A percentile compares a stretch with the other conserved stretches of the same genome.
phyloP scores from a whole-genome alignment of 1,140 invertebrate genomes.

The Solen grandis region DNA sequence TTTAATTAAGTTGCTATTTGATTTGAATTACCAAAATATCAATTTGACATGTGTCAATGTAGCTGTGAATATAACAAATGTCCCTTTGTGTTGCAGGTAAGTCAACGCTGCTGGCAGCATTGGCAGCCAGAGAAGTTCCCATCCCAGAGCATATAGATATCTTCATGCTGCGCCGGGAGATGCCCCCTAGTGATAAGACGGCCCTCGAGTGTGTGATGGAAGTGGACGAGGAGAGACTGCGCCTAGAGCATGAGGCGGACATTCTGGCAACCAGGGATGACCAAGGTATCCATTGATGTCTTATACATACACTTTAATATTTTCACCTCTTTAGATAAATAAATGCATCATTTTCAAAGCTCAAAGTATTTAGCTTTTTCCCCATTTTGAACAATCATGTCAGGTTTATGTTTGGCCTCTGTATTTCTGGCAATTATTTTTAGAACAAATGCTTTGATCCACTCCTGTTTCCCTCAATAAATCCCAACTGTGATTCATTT shows the following conservation, averaged over 20 bases:
- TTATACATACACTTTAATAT: constrained; percentile 13
- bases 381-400: too few relatives aligned
- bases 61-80: too few relatives aligned
- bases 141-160: constrained; percentile 99
- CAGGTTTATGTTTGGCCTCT: too few relatives aligned
- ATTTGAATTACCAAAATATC: too few relatives aligned
- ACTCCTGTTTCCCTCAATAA: too few relatives aligned
- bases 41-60: too few relatives aligned
- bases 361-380: too few relatives aligned
- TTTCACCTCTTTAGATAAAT: not conserved
- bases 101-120: constrained; percentile 94
- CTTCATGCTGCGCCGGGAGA: constrained; percentile 97
- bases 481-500: too few relatives aligned
- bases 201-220: constrained; percentile 99
- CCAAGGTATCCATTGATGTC: constrained; percentile 86
- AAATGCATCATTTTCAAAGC: not conserved
- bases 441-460: too few relatives aligned
- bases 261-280: constrained; percentile 92
- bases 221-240: constrained; percentile 96
- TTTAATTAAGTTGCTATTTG: too few relatives aligned
- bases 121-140: constrained; percentile 96
- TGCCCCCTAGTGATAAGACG: constrained; percentile 94
- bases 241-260: constrained; percentile 96
- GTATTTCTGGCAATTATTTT: too few relatives aligned
- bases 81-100: constrained; percentile 85